phyloP scores from a whole-genome alignment of 2,113 vertebrate species.

The Grantiella picta region DNA sequence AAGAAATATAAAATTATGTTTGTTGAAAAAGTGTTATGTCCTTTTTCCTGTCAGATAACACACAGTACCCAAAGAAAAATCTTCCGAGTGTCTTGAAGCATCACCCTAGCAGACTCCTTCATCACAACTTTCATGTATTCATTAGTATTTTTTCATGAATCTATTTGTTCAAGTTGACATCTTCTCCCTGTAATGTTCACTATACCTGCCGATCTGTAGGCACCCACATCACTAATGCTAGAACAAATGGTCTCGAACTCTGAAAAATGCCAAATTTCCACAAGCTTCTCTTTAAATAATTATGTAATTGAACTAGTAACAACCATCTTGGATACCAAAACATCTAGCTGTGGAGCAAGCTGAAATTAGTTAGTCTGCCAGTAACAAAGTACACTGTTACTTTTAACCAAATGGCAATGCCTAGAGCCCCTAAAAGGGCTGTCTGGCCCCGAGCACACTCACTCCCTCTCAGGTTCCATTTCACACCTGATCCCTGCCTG shows the following conservation, averaged over 20 bases:
- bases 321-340: not conserved
- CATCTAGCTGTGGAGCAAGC: not conserved
- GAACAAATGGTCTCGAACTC: not conserved
- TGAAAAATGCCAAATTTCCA: not conserved
- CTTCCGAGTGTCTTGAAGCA: not conserved
- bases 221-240: not conserved
- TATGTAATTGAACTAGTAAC: not conserved
- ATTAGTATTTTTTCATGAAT: not conserved
- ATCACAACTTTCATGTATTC: not conserved
- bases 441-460: not conserved
- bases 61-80: not conserved
- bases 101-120: not conserved
- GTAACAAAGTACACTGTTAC: not conserved
- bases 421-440: not conserved
- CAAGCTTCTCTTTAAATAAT: not conserved
- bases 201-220: not conserved
- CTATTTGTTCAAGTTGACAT: not conserved
- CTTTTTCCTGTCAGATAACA: not conserved
- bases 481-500: not conserved
- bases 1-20: not conserved
- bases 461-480: not conserved
- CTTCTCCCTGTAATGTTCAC: not conserved
- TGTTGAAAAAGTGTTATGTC: not conserved
- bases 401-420: not conserved
- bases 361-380: not conserved